These are phyloP conservation scores for Empis livida DNA, from an alignment of 2,888 invertebrate species.

Conservation along the genomic window DNA sequence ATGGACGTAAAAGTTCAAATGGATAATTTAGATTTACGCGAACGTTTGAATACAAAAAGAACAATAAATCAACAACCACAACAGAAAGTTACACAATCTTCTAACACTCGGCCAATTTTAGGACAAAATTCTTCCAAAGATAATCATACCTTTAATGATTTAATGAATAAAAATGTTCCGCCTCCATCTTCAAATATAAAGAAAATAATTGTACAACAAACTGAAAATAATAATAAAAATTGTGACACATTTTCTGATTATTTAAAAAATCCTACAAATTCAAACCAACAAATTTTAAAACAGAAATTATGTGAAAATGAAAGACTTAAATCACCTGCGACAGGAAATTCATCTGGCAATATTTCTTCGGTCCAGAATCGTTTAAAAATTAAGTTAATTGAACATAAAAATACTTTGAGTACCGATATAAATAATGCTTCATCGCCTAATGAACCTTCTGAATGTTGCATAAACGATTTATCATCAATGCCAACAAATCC, in stretches of 20 bases:
- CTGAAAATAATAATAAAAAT: no score
- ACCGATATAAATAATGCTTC: background rate
- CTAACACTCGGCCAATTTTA: slow-evolving; percentile 1
- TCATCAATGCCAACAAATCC: slow-evolving; percentile 1
- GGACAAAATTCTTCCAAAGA: slow-evolving; percentile 5
- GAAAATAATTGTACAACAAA: no score
- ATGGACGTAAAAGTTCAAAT: slow-evolving; percentile 7
- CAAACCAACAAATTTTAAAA: background rate
- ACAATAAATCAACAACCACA: slow-evolving; percentile 8
- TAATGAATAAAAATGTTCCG: background rate
- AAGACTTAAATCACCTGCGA: background rate
- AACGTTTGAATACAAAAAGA: slow-evolving; percentile 3
- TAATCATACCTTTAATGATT: background rate
- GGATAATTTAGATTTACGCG: background rate
- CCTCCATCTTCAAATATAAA: no score
- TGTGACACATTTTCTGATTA: no score
- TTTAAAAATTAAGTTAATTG: slow-evolving; percentile 16
- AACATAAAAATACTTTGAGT: slow-evolving; percentile 7
- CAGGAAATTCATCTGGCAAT: slow-evolving; percentile 2
- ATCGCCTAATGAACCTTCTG: no score
- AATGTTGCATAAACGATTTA: background rate
- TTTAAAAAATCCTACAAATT: background rate
- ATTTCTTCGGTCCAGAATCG: slow-evolving; percentile 17
- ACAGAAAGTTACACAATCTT: slow-evolving; percentile 8
- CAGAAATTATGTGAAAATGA: background rate